Evolutionary conservation across 2,113 vertebrate genomes (phyloP).

Genomic region (Cynocephalus volans): DNA sequence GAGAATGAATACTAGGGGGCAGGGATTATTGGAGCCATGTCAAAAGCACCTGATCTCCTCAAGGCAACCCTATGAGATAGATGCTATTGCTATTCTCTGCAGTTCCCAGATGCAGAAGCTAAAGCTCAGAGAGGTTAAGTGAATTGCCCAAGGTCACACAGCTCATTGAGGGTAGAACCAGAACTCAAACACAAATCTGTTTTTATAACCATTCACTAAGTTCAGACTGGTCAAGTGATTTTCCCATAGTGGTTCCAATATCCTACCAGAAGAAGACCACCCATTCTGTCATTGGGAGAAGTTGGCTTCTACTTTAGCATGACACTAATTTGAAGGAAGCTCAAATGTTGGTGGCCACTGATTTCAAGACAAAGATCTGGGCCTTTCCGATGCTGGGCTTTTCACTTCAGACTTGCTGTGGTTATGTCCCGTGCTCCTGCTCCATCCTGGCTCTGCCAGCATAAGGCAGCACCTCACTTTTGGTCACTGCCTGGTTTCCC

Average conservation of each 20-base stretch:
- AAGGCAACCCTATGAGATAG: not conserved
- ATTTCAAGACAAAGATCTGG: not conserved
- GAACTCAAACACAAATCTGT: not conserved
- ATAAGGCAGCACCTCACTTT: not conserved
- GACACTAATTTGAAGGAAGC: not conserved
- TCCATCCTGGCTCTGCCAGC: not conserved
- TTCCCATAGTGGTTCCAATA: not conserved
- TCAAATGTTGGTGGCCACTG: not conserved
- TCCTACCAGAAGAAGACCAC: not conserved
- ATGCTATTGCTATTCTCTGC: not conserved
- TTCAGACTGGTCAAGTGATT: not conserved
- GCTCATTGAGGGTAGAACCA: not conserved
- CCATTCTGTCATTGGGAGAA: not conserved
- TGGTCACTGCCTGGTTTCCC: not conserved
- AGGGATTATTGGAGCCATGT: not conserved
- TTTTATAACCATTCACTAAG: not conserved
- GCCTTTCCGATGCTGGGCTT: not conserved
- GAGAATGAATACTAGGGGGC: not conserved
- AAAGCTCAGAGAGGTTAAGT: not conserved
- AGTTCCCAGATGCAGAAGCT: not conserved
- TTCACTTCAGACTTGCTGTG: not conserved
- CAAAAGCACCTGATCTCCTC: not conserved
- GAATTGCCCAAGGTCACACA: not conserved
- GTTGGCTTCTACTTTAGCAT: not conserved
- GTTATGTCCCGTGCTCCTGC: accelerated